Base-by-base conservation (phyloP, 2,888 invertebrate genomes). In the Agrochola circellaris region DNA sequence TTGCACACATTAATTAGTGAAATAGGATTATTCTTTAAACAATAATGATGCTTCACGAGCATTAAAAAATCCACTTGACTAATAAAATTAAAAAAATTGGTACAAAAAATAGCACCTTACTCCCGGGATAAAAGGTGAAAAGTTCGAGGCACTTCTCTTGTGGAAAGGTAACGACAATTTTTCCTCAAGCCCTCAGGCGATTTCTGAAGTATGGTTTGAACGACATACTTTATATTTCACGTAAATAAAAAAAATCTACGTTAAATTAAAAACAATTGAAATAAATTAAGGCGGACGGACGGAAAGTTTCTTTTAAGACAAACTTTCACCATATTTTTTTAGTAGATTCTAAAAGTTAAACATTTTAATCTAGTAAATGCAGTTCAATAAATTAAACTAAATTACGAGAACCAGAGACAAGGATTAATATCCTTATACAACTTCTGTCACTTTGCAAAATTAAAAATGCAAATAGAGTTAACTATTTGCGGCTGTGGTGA, bases 1-100 rank as follows among this genome's bases (percentile, higher is more conserved):
- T 89, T 88, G 80, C 86, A 79, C 77, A 85, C 82, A 82, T 85
- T 86, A 83, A 84, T 87, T 87, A 81, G 64, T 72, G 73, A 81
- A 85, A 85, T 84, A 81, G 75, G 68, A 82, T 79, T 71, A 79
- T 72, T 68, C 26, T 68, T 68, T 56, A 7, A 67, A 73, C 45
- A 70, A 42, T 67, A 67, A 70, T 23, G 6, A 8, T 62, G 61
- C 3, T n/a, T 69, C 54, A 48, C n/a, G 51, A 65, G 51, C 20
- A 48, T 51, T 58, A 30, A 51, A 69, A 30, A 34, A 45, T 51
- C 9, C 6, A 15, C 2, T 30, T 45, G 26, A n/a, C 1, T 51
- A 20, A 65, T 56, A 42, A 17, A 20, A 23, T 60, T 56, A 60
- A 65, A 58, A 61, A 42, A 65, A 58, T 30, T 15, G n/a, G 13